These are phyloP conservation scores for Clarias magur DNA, from an alignment of 2,113 vertebrate genomes.

Conservation along the genomic window DNA sequence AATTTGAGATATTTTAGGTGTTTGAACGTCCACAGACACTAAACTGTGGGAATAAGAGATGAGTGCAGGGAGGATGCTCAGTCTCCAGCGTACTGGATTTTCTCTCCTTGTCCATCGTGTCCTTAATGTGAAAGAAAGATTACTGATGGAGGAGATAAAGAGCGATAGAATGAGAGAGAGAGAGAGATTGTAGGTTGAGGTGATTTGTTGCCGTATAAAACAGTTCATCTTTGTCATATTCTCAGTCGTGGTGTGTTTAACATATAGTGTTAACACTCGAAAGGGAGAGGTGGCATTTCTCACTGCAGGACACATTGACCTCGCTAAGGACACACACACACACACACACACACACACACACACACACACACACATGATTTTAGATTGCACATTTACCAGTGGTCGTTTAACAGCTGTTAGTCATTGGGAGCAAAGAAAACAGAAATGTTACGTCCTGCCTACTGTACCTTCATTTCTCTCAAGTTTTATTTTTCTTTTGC, in stretches of 20 bases:
- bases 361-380: neutral
- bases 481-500: neutral
- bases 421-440: neutral
- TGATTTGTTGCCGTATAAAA: neutral
- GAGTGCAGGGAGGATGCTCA: neutral
- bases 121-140: slow-evolving; percentile 74
- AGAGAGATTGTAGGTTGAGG: neutral
- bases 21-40: neutral
- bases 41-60: slow-evolving; percentile 8
- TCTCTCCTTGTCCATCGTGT: slow-evolving; percentile 57
- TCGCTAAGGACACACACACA: neutral
- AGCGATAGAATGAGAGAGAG: slow-evolving; percentile 57
- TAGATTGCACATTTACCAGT: neutral
- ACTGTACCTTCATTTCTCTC: no score
- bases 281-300: neutral
- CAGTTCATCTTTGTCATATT: neutral
- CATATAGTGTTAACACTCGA: neutral
- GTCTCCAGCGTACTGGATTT: slow-evolving; percentile 36
- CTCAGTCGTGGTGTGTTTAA: neutral
- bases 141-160: slow-evolving; percentile 70
- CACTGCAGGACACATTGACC: neutral
- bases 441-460: neutral
- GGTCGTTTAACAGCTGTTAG: neutral
- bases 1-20: neutral
- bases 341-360: neutral